Base-by-base conservation (phyloP, 1,140 invertebrate genomes). In the Geopemphigus sp. region DNA sequence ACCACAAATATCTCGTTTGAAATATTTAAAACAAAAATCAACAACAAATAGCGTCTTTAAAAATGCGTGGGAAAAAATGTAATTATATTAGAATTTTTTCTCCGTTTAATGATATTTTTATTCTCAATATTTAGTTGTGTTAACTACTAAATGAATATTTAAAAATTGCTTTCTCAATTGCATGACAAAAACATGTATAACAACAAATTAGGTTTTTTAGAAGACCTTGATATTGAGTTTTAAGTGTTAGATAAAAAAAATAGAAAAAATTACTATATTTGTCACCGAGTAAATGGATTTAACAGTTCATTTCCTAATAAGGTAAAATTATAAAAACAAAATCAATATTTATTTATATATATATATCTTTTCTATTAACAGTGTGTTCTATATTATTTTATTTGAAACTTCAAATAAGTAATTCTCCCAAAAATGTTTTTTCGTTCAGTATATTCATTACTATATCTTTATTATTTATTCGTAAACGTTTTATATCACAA, bases 21-120 rank as follows among this genome's bases (percentile, higher is more conserved):
- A 76, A 76, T 76, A 59, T 61, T 76, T 45, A 63, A 29, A 59
- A 78, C 15, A 32, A 29, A 29, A 76, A 76, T 78, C 61, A 78
- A 78, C 74, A 78, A 78, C 54, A 61, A 47, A 74, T 74, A 50
- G 57, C 56, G 32, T 78, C 74, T 61, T 54, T 63, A 47, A 47
- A 72, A 78, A 63, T 63, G 57, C 22, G 54, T 76, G 57, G 39
- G 57, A 78, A 26, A 61, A 63, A 63, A 78, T 63, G 19, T 76
- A 76, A 76, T 76, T 61, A 39, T 76, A 76, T 59, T 76, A 76
- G 57, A 76, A 76, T 61, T 76, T 76, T 76, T 78, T 78, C 39
- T 78, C 19, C 73, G 47, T 39, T 45, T 24, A 39, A 10, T 54
- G 39, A 78, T 50, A 78, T 78, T 68, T 78, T 63, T 63, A 78